A percentile compares a stretch with the other conserved stretches of the same genome.
Conservation (phyloP, 2,888 invertebrate genomes). For the Cheilosia soror region DNA sequence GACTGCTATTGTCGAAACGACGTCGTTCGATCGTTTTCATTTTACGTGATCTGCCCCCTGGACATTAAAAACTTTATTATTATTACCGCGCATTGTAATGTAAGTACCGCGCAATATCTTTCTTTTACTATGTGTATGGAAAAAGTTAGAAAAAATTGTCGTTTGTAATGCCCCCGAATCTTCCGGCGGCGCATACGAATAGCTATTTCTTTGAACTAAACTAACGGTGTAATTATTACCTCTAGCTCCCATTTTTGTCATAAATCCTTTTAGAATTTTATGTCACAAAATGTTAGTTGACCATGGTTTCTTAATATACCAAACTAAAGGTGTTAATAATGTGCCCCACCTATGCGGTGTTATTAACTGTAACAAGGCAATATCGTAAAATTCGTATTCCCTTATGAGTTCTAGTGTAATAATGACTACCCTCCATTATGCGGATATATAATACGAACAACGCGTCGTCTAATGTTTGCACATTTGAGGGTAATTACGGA, state of each 20-base stretch:
- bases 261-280: neutral
- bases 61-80: no score
- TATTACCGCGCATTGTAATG: no score
- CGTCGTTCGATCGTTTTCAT: no score
- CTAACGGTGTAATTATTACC: no score
- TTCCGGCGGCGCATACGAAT: no score
- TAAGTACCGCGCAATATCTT: no score
- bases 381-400: neutral
- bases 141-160: no score
- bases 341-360: neutral
- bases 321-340: neutral
- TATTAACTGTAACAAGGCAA: constrained; percentile 2
- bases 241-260: neutral
- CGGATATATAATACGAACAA: neutral
- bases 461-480: neutral
- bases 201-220: no score
- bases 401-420: neutral
- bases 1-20: no score
- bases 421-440: neutral
- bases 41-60: no score
- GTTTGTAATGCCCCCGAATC: no score
- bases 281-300: constrained; percentile 3
- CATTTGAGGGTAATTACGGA: constrained; percentile 16
- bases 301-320: neutral
- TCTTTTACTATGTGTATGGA: no score